Evolutionary conservation across 30 jellyfish, hydroid and myxozoan genomes (phyloP), one percentile per base, ranked within the genome.

Genomic region (Phacellophora camtschatica): DNA sequence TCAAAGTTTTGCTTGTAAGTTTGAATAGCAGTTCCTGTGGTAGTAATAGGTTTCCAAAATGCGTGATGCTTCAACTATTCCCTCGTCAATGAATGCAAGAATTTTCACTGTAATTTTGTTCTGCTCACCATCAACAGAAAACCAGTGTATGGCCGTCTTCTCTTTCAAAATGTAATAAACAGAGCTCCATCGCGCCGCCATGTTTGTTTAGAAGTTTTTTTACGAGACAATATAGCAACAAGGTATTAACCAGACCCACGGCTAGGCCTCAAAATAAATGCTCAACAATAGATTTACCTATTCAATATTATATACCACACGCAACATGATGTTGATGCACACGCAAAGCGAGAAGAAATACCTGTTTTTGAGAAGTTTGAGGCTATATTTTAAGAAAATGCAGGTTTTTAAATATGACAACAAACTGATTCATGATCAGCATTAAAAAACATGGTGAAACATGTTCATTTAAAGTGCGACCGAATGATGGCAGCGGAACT

Each of bases 361-460:
- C n/a, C n/a, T n/a, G n/a, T n/a, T n/a, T n/a, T n/a, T n/a, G 50
- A 22, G 55, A 63, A 20, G 55, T 63, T 63, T 25, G 77, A 63
- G 23, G 54, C 77, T 63, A 22, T 22, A 27, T 63, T 63, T 63
- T 30, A 31, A 24, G 77, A 63, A 41, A 66, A 31, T 66, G 77
- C 77, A 30, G 77, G 77, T 63, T 63, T 63, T 63, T 63, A 63
- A 31, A 66, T 13, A 31, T 63, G 77, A 58, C 74, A 58, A 24
- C 78, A 64, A 32, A 29, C 18, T 5, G 78, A 66, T 34, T 66
- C 37, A 43, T 66, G 58, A 66, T 66, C 65, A 66, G 81, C 41
- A 66, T 43, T 18, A 66, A 66, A 41, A 66, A 66, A 33, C 81
- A 37, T 41, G 81, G 65, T 6, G 65, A 29, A 66, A 36, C 27